Evolutionary conservation across 2,113 vertebrate species (phyloP), one percentile per base, ranked within the genome.

Genomic region (Paratilapia polleni): DNA sequence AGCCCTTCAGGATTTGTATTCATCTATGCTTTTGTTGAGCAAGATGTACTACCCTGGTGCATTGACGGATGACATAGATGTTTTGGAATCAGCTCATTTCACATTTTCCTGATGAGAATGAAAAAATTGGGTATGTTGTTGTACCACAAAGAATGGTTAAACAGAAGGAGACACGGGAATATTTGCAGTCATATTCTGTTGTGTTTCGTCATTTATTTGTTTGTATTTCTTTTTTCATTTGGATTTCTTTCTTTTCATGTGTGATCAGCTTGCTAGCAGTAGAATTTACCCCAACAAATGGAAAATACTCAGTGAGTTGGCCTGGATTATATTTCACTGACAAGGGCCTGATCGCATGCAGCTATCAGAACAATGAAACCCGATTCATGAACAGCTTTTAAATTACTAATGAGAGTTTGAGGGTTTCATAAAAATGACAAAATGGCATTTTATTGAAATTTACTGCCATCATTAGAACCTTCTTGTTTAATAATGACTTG

Each of bases 1-100:
- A 78, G 83, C 74, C 78, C 86, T 78, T 87, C 82, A 85, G 79
- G 79, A 87, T 93, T 91, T 83, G 84, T 87, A 84, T 91, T 91
- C 88, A 84, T 88, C 54, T 77, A 41, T 70, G 85, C 82, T 83
- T 87, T 82, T 87, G 75, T 88, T 84, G 76, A 88, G 70, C 19
- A 63, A 83, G 78, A 89, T 56, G 73, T 68, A 87, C 92, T 87
- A 82, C 90, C 82, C 81, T 24, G 14, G 64, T 80, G 89, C 60
- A 79, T 77, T 82, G 75, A 84, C 26, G 63, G 87, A 85, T 74
- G 70, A 47, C 62, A 52, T 11, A 26, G 81, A 84, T 84, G 81
- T 63, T 85, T 91, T 41, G 54, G 47, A 89, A 87, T 88, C 31
- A 82, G 78, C 85, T 88, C 58, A 6, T 87, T 87, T 90, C 54